Evolutionary conservation across 2,888 invertebrate species (phyloP).

Genomic region (Desoria tigrina): DNA sequence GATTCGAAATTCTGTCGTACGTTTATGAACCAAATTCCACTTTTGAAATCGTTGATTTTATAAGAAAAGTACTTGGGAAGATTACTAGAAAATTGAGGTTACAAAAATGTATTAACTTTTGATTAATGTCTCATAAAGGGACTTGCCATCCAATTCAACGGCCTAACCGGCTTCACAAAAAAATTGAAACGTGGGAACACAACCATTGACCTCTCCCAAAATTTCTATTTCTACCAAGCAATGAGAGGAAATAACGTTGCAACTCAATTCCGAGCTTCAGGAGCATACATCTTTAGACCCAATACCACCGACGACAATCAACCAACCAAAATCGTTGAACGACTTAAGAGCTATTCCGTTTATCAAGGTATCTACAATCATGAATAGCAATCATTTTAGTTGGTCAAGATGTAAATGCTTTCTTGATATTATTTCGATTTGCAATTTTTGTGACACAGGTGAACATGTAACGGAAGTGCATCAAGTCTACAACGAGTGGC

Average conservation of each 20-base stretch:
- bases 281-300: conserved; percentile 89
- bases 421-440: not conserved
- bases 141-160: conserved; percentile 39
- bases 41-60: too few relatives aligned
- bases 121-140: conserved; percentile 26
- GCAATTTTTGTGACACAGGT: not conserved
- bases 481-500: conserved; percentile 68
- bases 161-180: conserved; percentile 46
- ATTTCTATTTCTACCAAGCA: conserved; percentile 73
- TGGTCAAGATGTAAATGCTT: too few relatives aligned
- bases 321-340: conserved; percentile 55
- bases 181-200: conserved; percentile 32
- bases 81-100: too few relatives aligned
- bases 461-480: conserved; percentile 66
- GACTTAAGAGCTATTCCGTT: conserved; percentile 53
- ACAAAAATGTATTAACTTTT: too few relatives aligned
- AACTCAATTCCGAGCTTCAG: conserved; percentile 72
- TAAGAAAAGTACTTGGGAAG: too few relatives aligned
- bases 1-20: conserved; percentile 29
- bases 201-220: conserved; percentile 60
- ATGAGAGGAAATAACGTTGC: conserved; percentile 68
- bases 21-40: too few relatives aligned
- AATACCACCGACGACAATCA: conserved; percentile 57
- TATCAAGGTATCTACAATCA: conserved; percentile 27
- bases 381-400: too few relatives aligned